Base-by-base conservation (phyloP, 2,888 invertebrate species). In the Ypsolopha scabrella region DNA sequence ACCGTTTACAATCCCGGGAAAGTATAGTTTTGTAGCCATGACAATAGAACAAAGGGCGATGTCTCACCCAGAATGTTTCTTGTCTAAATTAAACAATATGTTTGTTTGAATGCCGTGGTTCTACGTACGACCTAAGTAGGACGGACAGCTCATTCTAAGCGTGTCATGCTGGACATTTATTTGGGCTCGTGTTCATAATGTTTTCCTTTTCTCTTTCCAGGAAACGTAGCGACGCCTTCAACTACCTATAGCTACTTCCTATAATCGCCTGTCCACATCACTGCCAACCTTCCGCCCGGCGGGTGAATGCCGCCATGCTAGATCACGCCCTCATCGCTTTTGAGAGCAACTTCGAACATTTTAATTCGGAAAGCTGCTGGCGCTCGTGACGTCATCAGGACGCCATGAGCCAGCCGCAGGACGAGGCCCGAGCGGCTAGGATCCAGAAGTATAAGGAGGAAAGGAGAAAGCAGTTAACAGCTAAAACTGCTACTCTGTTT, bases 401-500 rank as follows among this genome's bases (percentile, higher is more conserved):
- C 67, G 72, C 64, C 55, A 86, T 86, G 85, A 85, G 69, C 58
- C 74, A 73, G 61, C 68, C 80, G 54, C 75, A 72, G 55, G 87
- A 87, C 59, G 87, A 87, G 70, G 87, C 80, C 70, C 78, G 88
- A 58, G 86, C 88, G 68, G 90, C 90, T 73, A 85, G 92, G 67
- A 90, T 92, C 63, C 90, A 89, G 62, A 88, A 89, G 61, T 93
- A 92, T 75, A 93, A 93, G 70, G 93, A 93, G 64, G 91, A 93
- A 67, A 83, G 93, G 52, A 87, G 91, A 55, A 89, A 88, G 62
- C 92, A 93, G 71, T 78, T 93, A 55, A 90, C 89, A 41, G 88
- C 89, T n/a, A 89, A 88, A 61, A 82, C 85, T 48, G 82, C 83
- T 41, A 75, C 80, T 53, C 88, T 92, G 60, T 89, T 92, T 66